Evolutionary conservation across 2,888 invertebrate genomes (phyloP), one percentile per base, ranked within the genome.

Genomic region (Phalera bucephala): DNA sequence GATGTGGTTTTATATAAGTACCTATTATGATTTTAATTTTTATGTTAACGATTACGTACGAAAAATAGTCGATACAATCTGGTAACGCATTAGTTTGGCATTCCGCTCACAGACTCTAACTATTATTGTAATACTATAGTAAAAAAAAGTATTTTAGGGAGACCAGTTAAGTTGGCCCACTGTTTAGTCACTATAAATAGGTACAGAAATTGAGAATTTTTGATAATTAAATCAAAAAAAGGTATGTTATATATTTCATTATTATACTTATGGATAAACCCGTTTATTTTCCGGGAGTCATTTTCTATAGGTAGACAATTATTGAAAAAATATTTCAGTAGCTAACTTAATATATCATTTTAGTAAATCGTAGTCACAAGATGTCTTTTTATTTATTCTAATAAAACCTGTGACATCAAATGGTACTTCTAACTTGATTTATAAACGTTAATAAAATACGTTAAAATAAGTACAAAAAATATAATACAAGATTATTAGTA

Each of bases 81-180:
- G 69, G 71, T 70, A 70, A 71, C 71, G 63, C 62, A 61, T 48
- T 56, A 45, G 59, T 70, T 78, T 78, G 80, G 76, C 65, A 70
- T 67, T 63, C 53, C 51, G 48, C 64, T 59, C 58, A 66, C 62
- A 58, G 32, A 61, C 56, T 55, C 40, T 52, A 38, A 49, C 35
- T 47, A 28, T 31, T 34, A 21, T 30, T 36, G 35, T 49, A 52
- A 52, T 36, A 52, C 39, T 48, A 55, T 14, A 3, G 3, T 17
- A 45, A 31, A 51, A 52, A 40, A 39, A 17, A 44, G 21, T 47
- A 39, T 46, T 42, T 17, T 17, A 17, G 3, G 43, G 27, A 36
- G 49, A 47, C 47, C 43, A 50, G 52, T 45, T 20, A 32, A 21
- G 23, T 56, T 55, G 63, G 57, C 52, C 62, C 49, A 50, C 33